Conservation (phyloP, 1,140 invertebrate species). For the Heliconius nattereri region DNA sequence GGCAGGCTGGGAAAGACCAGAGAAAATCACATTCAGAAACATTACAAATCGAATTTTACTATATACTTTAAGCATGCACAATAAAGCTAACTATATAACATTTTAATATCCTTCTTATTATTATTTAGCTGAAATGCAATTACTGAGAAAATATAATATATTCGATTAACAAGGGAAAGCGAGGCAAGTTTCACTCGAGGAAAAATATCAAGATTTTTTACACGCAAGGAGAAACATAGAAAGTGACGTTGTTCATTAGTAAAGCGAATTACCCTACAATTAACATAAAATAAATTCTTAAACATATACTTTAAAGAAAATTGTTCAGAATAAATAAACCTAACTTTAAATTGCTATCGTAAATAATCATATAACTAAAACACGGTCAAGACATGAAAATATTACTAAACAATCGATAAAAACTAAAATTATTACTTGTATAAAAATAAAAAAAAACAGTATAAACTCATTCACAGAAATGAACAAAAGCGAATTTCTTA, state of each 20-base stretch:
- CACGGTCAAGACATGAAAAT: neutral
- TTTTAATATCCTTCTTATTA: slow-evolving; percentile 42
- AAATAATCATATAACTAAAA: neutral
- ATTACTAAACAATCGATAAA: slow-evolving; percentile 17
- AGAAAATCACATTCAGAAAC: slow-evolving; percentile 79
- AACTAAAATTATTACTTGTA: slow-evolving; percentile 11
- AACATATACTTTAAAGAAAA: neutral
- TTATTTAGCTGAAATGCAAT: slow-evolving; percentile 53
- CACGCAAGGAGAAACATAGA: slow-evolving; percentile 73
- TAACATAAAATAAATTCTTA: slow-evolving; percentile 18
- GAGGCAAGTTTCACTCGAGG: slow-evolving; percentile 63
- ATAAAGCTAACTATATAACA: slow-evolving; percentile 51
- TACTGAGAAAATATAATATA: slow-evolving; percentile 60
- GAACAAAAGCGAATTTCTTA: slow-evolving; percentile 66
- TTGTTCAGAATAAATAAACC: neutral
- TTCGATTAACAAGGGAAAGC: slow-evolving; percentile 74
- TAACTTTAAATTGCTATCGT: neutral
- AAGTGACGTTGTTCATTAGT: slow-evolving; percentile 46
- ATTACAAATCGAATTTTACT: slow-evolving; percentile 71
- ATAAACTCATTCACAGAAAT: slow-evolving; percentile 34
- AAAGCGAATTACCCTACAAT: slow-evolving; percentile 37
- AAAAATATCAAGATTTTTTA: slow-evolving; percentile 79
- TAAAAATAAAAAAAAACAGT: slow-evolving; percentile 26
- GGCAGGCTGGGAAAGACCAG: slow-evolving; percentile 77
- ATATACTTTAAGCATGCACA: slow-evolving; percentile 54